phyloP scores from a whole-genome alignment of 2,797 vertebrate species.

The Eremophila alpestris region DNA sequence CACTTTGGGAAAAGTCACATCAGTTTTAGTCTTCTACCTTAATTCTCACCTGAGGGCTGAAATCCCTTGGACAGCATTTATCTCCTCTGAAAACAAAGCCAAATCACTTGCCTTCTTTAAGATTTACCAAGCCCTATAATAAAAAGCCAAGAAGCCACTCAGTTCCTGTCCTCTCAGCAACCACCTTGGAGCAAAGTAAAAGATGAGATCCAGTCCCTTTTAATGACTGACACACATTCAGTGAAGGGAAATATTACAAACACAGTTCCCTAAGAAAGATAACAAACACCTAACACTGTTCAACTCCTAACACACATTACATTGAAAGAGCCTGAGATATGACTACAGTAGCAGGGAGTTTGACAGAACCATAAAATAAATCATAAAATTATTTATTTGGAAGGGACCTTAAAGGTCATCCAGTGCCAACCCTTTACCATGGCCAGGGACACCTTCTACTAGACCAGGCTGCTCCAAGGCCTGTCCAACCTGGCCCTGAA shows the following conservation, averaged over 20 bases:
- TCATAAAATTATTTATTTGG: not conserved
- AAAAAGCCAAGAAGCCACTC: not conserved
- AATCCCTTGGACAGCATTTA: not conserved
- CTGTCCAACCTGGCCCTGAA: not conserved
- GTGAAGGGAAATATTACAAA: not conserved
- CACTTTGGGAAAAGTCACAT: not conserved
- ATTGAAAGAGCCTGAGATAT: not conserved
- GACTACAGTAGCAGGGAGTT: not conserved
- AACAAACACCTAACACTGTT: not conserved
- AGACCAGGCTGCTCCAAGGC: not conserved
- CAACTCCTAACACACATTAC: not conserved
- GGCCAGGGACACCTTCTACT: not conserved
- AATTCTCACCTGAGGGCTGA: not conserved
- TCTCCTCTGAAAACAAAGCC: not conserved
- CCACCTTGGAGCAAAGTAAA: not conserved
- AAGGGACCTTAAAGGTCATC: not conserved
- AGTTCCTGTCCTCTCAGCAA: not conserved
- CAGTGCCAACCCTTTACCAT: not conserved
- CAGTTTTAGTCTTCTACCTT: not conserved
- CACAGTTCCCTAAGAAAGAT: not conserved
- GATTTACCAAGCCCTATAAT: not conserved
- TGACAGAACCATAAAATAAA: not conserved
- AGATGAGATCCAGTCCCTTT: not conserved
- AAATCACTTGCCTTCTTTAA: not conserved
- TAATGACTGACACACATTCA: not conserved